These are phyloP conservation scores for Tipula helvola DNA, from an alignment of 2,888 invertebrate genomes.

Conservation along the genomic window DNA sequence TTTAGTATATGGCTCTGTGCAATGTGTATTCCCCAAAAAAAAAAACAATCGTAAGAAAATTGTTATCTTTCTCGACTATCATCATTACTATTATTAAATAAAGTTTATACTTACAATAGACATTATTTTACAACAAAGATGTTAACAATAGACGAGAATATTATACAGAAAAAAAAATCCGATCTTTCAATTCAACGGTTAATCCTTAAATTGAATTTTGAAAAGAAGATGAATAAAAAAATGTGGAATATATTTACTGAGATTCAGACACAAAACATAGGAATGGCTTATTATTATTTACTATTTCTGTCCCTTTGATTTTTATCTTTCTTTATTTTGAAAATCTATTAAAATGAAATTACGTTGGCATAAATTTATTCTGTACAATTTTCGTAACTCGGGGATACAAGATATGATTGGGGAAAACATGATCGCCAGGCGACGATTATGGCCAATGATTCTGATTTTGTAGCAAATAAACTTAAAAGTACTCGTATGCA, in stretches of 20 bases:
- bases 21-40: neutral
- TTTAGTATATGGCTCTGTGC: neutral
- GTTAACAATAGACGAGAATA: neutral
- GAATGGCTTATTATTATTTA: neutral
- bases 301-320: neutral
- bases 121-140: neutral
- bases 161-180: neutral
- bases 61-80: neutral
- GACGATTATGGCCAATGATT: no score
- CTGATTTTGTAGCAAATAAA: no score
- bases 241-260: neutral
- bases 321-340: neutral
- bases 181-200: neutral
- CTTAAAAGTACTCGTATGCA: no score
- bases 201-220: neutral
- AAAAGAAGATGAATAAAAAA: neutral
- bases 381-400: no score
- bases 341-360: neutral
- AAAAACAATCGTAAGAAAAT: neutral
- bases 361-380: no score
- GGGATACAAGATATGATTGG: no score
- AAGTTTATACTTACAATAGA: neutral
- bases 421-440: no score
- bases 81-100: conserved; percentile 4
- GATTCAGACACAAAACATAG: neutral